A percentile compares a stretch with the other conserved stretches of the same genome.
These are phyloP conservation scores for Alviniconcha marisindica DNA, from an alignment of 1,140 invertebrate species.

Conservation along the genomic window DNA sequence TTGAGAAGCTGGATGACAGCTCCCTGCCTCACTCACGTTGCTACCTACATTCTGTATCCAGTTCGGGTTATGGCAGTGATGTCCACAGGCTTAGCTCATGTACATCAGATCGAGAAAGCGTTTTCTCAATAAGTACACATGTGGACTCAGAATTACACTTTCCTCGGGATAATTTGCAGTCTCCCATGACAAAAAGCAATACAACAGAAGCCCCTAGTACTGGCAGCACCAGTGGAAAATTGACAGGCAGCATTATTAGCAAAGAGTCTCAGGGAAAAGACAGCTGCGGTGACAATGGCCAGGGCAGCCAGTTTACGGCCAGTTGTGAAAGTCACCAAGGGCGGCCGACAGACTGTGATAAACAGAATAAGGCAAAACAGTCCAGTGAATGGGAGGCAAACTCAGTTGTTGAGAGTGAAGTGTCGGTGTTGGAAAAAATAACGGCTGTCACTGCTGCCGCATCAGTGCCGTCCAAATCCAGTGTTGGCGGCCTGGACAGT, in stretches of 20 bases:
- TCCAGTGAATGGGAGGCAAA: too few relatives aligned
- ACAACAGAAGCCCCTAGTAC: neutral
- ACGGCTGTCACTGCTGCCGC: too few relatives aligned
- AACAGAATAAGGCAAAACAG: too few relatives aligned
- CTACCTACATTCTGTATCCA: slow-evolving; percentile 11
- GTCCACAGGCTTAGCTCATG: slow-evolving; percentile 19
- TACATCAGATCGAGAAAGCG: slow-evolving; percentile 27
- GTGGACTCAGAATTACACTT: neutral
- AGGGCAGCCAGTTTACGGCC: too few relatives aligned
- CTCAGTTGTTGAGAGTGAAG: too few relatives aligned
- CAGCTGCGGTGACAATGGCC: neutral
- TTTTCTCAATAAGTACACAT: neutral
- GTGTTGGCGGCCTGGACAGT: slow-evolving; percentile 56
- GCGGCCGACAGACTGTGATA: too few relatives aligned
- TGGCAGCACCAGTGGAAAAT: neutral
- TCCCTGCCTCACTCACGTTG: neutral
- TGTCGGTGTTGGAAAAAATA: too few relatives aligned
- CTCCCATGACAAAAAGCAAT: neutral
- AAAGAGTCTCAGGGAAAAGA: neutral
- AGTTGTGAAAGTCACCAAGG: too few relatives aligned
- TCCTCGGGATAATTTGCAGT: neutral
- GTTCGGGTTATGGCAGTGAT: slow-evolving; percentile 20
- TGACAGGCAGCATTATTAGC: neutral
- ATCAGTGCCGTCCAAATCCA: neutral
- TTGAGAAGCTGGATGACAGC: neutral